Conservation (phyloP, 2,113 vertebrate genomes). For the Fregata magnificens region DNA sequence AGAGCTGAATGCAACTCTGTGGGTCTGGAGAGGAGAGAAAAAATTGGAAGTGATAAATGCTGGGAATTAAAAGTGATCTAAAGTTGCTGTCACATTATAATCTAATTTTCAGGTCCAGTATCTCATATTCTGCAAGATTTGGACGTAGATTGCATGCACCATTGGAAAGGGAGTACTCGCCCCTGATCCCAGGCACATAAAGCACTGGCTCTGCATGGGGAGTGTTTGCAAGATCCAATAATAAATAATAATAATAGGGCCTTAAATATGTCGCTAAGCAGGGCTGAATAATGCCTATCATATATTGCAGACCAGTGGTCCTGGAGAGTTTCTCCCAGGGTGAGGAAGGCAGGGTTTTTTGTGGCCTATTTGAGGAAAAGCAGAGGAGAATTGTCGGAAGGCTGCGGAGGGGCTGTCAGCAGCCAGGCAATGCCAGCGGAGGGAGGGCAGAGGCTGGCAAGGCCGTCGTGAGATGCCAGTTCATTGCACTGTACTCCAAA, state of each 20-base stretch:
- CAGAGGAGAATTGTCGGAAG: neutral
- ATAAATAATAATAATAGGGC: conserved; percentile 33
- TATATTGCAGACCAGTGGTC: neutral
- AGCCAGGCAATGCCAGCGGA: accelerated
- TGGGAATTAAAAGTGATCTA: conserved; percentile 21
- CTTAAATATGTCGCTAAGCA: neutral
- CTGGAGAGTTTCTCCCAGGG: neutral
- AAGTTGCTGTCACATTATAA: neutral
- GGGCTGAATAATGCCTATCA: neutral
- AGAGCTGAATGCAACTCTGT: neutral
- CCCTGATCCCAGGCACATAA: neutral
- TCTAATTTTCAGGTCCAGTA: neutral
- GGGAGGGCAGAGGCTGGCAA: neutral
- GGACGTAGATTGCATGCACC: neutral
- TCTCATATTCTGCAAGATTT: neutral
- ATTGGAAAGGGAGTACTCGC: neutral
- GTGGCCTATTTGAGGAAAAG: neutral
- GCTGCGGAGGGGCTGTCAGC: neutral
- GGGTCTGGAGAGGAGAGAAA: neutral
- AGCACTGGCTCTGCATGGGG: neutral
- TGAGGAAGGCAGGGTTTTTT: neutral
- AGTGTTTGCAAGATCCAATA: neutral
- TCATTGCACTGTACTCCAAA: neutral
- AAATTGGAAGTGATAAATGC: neutral
- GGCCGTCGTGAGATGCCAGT: accelerated